Evolutionary conservation across 2,888 invertebrate species (phyloP).

Genomic region (Alloplasta piceator): DNA sequence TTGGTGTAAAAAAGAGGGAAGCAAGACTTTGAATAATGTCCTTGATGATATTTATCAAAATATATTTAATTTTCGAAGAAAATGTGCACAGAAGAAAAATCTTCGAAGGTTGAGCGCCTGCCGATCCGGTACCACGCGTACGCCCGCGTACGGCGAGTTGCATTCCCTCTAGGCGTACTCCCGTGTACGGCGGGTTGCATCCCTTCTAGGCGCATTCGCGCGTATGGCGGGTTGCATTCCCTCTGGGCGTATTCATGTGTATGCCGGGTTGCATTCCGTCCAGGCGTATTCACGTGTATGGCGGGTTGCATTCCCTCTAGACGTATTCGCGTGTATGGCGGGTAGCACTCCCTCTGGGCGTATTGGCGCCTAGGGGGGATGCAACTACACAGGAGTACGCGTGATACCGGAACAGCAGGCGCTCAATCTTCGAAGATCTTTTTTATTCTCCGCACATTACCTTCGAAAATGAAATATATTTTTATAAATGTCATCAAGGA

Average conservation of each 20-base stretch:
- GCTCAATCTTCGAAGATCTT: not conserved
- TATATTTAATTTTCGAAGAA: not conserved
- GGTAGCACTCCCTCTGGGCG: too few relatives aligned
- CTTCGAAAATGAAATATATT: not conserved
- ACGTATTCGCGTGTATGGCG: too few relatives aligned
- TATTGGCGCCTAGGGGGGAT: slow-evolving; percentile 14
- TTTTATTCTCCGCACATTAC: not conserved
- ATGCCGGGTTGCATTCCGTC: too few relatives aligned
- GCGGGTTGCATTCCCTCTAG: slow-evolving; percentile 27
- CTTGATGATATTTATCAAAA: not conserved
- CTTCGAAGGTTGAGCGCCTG: slow-evolving; percentile 11
- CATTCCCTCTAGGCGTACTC: slow-evolving; percentile 39
- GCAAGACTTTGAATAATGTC: not conserved
- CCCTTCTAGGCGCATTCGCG: slow-evolving; percentile 2
- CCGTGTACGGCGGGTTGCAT: too few relatives aligned
- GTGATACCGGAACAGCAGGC: slow-evolving; percentile 22
- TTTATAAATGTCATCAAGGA: not conserved
- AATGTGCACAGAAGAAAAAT: not conserved
- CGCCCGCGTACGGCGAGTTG: slow-evolving; percentile 19
- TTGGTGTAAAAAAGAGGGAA: not conserved
- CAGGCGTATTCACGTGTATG: slow-evolving; percentile 13
- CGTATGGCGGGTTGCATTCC: slow-evolving; percentile 30
- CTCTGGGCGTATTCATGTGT: slow-evolving; percentile 39
- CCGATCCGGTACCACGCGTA: slow-evolving; percentile 14
- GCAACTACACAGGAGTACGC: slow-evolving; percentile 20